These are phyloP conservation scores for Lanistes nyassanus DNA, from an alignment of 1,140 invertebrate species.

Conservation along the genomic window DNA sequence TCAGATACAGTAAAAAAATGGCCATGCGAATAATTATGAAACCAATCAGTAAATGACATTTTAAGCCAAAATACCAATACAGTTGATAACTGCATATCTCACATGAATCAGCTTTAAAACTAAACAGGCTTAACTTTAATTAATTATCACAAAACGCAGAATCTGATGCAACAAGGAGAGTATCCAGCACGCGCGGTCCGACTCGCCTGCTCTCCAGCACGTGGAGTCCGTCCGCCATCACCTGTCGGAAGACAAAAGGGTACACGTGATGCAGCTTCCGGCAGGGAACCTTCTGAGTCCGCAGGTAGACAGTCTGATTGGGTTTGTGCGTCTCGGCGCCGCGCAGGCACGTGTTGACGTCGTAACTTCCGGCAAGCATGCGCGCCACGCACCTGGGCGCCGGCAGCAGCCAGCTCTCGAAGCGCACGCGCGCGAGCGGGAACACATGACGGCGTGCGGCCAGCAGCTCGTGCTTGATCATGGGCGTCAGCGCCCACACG, in stretches of 20 bases:
- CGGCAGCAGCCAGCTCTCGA: conserved; percentile 35
- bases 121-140: too few relatives aligned
- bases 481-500: conserved; percentile 44
- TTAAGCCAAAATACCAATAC: too few relatives aligned
- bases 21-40: too few relatives aligned
- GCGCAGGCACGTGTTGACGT: conserved; percentile 33
- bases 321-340: conserved; percentile 33
- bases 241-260: conserved; percentile 29
- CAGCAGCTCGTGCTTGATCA: conserved; percentile 30
- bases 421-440: conserved; percentile 40
- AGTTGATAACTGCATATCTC: too few relatives aligned
- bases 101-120: too few relatives aligned
- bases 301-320: conserved; percentile 1
- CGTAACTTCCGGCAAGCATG: conserved; percentile 32
- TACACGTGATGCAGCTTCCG: conserved; percentile 11
- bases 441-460: conserved; percentile 45
- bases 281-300: conserved; percentile 17
- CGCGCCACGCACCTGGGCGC: conserved; percentile 38
- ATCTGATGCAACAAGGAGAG: too few relatives aligned
- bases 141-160: too few relatives aligned
- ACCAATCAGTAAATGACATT: too few relatives aligned
- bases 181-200: too few relatives aligned
- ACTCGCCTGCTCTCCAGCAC: too few relatives aligned
- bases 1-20: too few relatives aligned
- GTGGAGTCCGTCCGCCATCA: too few relatives aligned